Conservation (phyloP, 2,797 vertebrate species). For the Sebastes taczanowskii region DNA sequence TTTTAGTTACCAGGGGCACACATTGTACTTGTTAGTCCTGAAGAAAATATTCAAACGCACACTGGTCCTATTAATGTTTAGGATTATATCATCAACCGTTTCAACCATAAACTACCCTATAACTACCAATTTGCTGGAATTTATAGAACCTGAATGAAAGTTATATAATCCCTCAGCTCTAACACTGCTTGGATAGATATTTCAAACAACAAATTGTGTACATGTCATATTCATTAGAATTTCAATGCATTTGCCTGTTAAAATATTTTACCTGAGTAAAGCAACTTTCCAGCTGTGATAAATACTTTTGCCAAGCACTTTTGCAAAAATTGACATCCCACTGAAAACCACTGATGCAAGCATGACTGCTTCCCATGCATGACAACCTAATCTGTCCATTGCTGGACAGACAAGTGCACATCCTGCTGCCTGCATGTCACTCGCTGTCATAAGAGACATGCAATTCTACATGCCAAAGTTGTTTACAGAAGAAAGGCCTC, state of each 20-base stretch:
- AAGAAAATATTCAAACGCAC: neutral
- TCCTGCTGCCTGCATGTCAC: constrained; percentile 16
- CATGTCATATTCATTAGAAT: neutral
- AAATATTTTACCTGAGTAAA: neutral
- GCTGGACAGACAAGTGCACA: constrained; percentile 9
- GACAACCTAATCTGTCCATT: constrained; percentile 4
- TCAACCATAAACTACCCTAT: too few relatives aligned
- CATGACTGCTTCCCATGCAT: constrained; percentile 27
- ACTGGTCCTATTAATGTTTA: too few relatives aligned
- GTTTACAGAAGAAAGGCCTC: neutral
- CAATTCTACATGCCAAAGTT: neutral
- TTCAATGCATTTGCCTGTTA: neutral
- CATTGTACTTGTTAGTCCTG: neutral
- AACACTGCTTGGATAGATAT: neutral
- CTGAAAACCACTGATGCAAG: constrained; percentile 21
- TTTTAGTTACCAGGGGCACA: neutral
- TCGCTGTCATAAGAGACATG: constrained; percentile 38
- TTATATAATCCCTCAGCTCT: neutral
- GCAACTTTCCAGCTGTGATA: neutral
- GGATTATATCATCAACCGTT: too few relatives aligned
- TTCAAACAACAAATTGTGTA: neutral
- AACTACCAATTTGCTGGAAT: neutral
- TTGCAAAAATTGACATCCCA: neutral
- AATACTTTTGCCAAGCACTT: neutral
- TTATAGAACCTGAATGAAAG: neutral